Evolutionary conservation across 1,140 invertebrate genomes (phyloP), one percentile per base, ranked within the genome.

Genomic region (Scaptomyza montana): DNA sequence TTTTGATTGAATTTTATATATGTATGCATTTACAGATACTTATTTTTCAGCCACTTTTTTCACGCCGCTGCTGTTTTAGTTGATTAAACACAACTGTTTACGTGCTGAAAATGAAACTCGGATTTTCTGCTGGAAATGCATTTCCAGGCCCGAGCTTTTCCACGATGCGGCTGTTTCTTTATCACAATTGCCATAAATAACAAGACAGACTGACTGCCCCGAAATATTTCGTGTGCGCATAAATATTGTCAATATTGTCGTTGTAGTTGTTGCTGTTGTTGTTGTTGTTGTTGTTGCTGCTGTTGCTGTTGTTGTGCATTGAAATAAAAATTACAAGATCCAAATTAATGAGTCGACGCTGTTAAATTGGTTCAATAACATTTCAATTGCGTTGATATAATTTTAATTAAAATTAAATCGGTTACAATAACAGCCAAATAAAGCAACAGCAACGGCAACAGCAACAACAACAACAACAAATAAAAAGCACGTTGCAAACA

Each of bases 311-410:
- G 76, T 12, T 43, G 73, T 10, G 69, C 50, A 67, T 74, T 76
- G 77, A 66, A 43, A 77, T 80, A 78, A 81, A 86, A 76, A 77
- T 81, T 85, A 86, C 81, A 86, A 85, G 86, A 85, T 78, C 82
- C 82, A 76, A 78, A 81, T 86, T 86, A 86, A 86, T 86, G 82
- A 86, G 71, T 81, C 70, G 67, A 65, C 46, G 67, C 63, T 75
- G 46, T 65, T 78, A 64, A 65, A 77, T 72, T 86, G 82, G 82
- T 86, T 86, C 82, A 86, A 86, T 86, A 86, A 86, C 82, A 86
- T 86, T 86, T 86, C 78, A 78, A 81, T 87, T 86, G 82, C 82
- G 81, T 78, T 86, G 82, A 86, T 82, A 86, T 86, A 86, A 86
- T 86, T 86, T 86, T 87, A 86, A 86, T 86, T 87, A 86, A 86